Conservation (phyloP, 2,113 vertebrate genomes). For the Colaptes auratus region DNA sequence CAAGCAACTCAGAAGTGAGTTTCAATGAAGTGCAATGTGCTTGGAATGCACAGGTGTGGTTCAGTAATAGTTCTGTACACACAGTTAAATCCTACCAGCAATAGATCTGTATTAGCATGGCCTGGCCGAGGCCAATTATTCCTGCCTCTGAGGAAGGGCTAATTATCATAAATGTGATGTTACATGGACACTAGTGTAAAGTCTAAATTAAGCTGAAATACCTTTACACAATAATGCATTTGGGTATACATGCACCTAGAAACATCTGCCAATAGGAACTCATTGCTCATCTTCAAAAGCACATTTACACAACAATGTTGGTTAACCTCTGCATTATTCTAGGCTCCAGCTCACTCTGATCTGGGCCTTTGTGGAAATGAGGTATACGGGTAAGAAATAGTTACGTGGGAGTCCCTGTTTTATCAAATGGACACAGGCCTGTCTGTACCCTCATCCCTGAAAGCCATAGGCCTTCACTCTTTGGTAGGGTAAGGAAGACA, state of each 20-base stretch:
- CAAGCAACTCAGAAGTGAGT: neutral
- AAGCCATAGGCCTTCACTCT: neutral
- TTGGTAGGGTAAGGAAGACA: neutral
- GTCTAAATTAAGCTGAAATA: neutral
- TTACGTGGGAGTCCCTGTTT: rapidly evolving
- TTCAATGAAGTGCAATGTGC: neutral
- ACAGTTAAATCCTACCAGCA: neutral
- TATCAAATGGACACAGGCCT: rapidly evolving
- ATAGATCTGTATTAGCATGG: neutral
- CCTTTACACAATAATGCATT: neutral
- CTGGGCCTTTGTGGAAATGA: neutral
- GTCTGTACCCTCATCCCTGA: rapidly evolving
- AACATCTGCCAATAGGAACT: neutral
- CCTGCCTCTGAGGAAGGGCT: neutral
- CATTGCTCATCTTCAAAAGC: neutral
- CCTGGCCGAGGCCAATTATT: neutral
- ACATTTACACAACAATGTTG: neutral
- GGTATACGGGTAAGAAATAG: neutral
- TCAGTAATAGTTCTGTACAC: neutral
- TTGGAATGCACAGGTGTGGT: neutral
- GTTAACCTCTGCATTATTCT: neutral
- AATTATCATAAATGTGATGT: neutral
- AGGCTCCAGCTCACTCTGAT: neutral
- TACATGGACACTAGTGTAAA: neutral
- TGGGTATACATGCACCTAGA: neutral